phyloP scores from a whole-genome alignment of 2,797 vertebrate species.

The Ptychadena robeensis region DNA sequence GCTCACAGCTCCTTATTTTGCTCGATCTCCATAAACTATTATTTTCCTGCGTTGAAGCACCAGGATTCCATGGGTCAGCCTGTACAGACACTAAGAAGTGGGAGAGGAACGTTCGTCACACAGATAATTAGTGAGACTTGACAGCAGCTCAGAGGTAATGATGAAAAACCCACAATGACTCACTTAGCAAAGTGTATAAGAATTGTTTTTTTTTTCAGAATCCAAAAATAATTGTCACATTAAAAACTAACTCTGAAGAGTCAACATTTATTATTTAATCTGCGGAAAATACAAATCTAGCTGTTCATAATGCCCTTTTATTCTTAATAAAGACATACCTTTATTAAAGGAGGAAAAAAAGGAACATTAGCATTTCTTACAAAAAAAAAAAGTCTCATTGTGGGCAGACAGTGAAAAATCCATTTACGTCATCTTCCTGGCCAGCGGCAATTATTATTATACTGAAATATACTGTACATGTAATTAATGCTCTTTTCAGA shows the following conservation, averaged over 20 bases:
- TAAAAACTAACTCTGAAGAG: neutral
- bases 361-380: neutral
- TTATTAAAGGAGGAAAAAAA: neutral
- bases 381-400: constrained; percentile 17
- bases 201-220: constrained; percentile 4
- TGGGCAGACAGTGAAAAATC: neutral
- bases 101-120: constrained; percentile 14
- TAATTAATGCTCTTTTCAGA: constrained; percentile 24
- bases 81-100: constrained; percentile 4
- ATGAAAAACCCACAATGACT: neutral
- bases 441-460: neutral
- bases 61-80: constrained; percentile 22
- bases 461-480: neutral
- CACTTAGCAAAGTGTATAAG: constrained; percentile 2
- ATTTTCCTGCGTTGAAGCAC: constrained; percentile 10
- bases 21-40: constrained; percentile 30
- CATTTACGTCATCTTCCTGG: neutral
- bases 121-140: constrained; percentile 41
- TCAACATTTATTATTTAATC: neutral
- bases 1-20: constrained; percentile 4
- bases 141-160: constrained; percentile 22
- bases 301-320: neutral
- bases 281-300: neutral
- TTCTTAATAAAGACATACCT: neutral
- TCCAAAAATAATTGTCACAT: neutral